These are phyloP conservation scores for Elymnias hypermnestra DNA, from an alignment of 1,140 invertebrate genomes.

Conservation along the genomic window DNA sequence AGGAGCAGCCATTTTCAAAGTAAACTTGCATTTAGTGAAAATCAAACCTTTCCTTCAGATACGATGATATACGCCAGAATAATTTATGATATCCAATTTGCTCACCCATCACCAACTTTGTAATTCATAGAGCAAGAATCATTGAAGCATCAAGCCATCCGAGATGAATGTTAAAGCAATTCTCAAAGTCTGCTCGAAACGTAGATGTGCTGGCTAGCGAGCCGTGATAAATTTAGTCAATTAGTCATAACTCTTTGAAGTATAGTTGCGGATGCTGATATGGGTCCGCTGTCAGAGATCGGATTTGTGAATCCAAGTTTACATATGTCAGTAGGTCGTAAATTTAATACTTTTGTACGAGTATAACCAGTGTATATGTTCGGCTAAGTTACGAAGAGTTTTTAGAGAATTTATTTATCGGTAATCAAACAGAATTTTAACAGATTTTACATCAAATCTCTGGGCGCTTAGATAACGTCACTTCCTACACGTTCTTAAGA, in stretches of 20 bases:
- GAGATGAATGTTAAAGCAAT: constrained; percentile 22
- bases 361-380: too few species aligned
- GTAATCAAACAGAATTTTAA: too few species aligned
- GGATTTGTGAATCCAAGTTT: constrained; percentile 12
- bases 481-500: too few species aligned
- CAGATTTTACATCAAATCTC: too few species aligned
- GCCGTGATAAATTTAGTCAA: constrained; percentile 26
- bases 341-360: too few species aligned
- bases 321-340: constrained; percentile 8
- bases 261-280: constrained; percentile 31
- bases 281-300: constrained; percentile 29
- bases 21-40: too few species aligned
- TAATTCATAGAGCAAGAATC: constrained; percentile 11
- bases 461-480: too few species aligned
- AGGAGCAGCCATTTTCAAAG: too few species aligned
- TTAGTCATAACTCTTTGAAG: constrained; percentile 32
- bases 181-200: constrained; percentile 7
- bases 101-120: background rate
- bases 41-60: too few species aligned
- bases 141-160: constrained; percentile 18
- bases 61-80: too few species aligned
- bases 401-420: too few species aligned
- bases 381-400: too few species aligned
- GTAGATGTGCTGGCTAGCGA: constrained; percentile 4
- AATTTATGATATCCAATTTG: background rate